These are phyloP conservation scores for Dinoponera quadriceps DNA, from an alignment of 1,140 invertebrate species.

Conservation along the genomic window DNA sequence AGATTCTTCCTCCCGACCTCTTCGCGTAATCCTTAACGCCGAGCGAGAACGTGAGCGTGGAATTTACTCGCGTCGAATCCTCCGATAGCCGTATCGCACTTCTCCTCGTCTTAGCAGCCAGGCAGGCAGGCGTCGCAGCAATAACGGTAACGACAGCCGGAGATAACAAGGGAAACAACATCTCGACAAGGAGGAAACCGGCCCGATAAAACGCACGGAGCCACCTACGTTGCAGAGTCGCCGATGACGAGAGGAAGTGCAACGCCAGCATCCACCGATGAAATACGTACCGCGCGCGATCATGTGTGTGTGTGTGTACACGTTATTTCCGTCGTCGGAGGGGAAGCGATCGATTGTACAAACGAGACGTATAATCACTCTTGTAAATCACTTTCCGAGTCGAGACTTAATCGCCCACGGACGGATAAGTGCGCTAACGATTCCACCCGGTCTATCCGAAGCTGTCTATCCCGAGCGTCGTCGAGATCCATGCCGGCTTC, in stretches of 20 bases:
- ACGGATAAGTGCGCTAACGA: no score
- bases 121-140: slow-evolving; percentile 53
- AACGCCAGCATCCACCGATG: background rate
- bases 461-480: no score
- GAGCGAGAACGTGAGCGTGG: slow-evolving; percentile 30
- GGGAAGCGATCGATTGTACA: background rate
- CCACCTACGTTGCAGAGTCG: slow-evolving; percentile 54
- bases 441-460: no score
- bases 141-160: slow-evolving; percentile 68
- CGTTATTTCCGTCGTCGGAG: background rate
- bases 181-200: slow-evolving; percentile 54
- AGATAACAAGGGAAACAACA: slow-evolving; percentile 64
- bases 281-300: background rate
- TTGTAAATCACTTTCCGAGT: background rate
- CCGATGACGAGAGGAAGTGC: background rate
- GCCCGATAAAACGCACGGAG: slow-evolving; percentile 62
- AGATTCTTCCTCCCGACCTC: background rate
- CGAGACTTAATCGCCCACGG: background rate
- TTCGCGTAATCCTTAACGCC: slow-evolving; percentile 25
- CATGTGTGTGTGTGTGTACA: background rate
- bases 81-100: slow-evolving; percentile 24
- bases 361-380: background rate
- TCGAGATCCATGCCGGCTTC: no score
- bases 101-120: slow-evolving; percentile 32
- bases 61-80: slow-evolving; percentile 37